Evolutionary conservation across 2,113 vertebrate species (phyloP).

Genomic region (Alligator mississippiensis): DNA sequence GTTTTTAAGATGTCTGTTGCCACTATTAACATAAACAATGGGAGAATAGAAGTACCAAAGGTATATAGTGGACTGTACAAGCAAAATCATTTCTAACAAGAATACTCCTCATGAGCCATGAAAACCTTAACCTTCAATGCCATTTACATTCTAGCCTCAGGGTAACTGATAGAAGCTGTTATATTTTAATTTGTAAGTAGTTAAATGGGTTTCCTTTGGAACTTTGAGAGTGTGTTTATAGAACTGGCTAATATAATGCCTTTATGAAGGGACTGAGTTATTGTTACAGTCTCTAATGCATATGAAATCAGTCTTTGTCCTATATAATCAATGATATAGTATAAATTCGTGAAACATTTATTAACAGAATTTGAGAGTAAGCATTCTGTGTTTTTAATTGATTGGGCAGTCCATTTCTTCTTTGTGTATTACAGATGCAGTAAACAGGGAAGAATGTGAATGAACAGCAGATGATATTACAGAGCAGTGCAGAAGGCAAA

Average conservation of each 20-base stretch:
- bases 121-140: not conserved
- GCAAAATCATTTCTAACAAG: not conserved
- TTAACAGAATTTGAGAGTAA: not conserved
- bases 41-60: not conserved
- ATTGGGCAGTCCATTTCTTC: not conserved
- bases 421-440: not conserved
- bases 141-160: not conserved
- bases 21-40: not conserved
- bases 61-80: not conserved
- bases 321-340: not conserved
- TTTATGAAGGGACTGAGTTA: conserved; percentile 21
- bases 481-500: not conserved
- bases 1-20: not conserved
- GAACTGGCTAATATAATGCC: conserved; percentile 12
- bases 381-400: not conserved
- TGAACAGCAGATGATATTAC: not conserved
- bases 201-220: not conserved
- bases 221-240: conserved; percentile 7
- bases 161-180: conserved; percentile 32
- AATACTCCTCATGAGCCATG: not conserved
- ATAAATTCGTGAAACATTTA: not conserved
- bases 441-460: conserved; percentile 10
- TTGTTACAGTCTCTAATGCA: not conserved
- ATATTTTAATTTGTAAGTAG: not conserved
- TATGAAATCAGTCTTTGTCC: conserved; percentile 9